Conservation (phyloP, 2,797 vertebrate genomes). For the Rhodeus uyekii region DNA sequence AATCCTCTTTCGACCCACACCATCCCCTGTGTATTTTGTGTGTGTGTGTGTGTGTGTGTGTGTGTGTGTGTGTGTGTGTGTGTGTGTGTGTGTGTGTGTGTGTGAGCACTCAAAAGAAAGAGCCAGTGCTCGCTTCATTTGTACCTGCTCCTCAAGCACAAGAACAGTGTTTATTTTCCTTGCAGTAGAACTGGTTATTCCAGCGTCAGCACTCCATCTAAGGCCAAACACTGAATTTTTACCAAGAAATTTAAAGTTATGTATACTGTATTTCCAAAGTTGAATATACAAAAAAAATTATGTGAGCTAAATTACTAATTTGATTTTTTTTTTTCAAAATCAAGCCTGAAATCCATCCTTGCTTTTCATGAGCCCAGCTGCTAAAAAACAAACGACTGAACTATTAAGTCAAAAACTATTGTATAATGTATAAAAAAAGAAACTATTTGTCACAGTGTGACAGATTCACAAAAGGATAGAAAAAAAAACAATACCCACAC, state of each 20-base stretch:
- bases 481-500: constrained; percentile 30
- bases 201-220: not conserved
- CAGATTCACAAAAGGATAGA: constrained; percentile 13
- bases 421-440: constrained; percentile 2
- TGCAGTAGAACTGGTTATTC: not conserved
- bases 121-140: not conserved
- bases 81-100: constrained; percentile 30
- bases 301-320: not conserved
- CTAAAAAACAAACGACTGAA: not conserved
- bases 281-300: not conserved
- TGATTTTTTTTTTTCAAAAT: not conserved
- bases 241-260: not conserved
- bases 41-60: constrained; percentile 25
- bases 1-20: constrained; percentile 53
- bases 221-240: not conserved
- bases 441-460: constrained; percentile 29
- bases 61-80: constrained; percentile 15
- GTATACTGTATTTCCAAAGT: not conserved
- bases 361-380: constrained; percentile 2
- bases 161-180: constrained; percentile 12
- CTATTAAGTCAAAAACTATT: not conserved
- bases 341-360: not conserved
- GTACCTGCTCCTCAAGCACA: not conserved
- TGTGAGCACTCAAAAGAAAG: constrained; percentile 21
- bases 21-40: constrained; percentile 31